Evolutionary conservation across 1,140 invertebrate species (phyloP).

Genomic region (Augochlora pura): DNA sequence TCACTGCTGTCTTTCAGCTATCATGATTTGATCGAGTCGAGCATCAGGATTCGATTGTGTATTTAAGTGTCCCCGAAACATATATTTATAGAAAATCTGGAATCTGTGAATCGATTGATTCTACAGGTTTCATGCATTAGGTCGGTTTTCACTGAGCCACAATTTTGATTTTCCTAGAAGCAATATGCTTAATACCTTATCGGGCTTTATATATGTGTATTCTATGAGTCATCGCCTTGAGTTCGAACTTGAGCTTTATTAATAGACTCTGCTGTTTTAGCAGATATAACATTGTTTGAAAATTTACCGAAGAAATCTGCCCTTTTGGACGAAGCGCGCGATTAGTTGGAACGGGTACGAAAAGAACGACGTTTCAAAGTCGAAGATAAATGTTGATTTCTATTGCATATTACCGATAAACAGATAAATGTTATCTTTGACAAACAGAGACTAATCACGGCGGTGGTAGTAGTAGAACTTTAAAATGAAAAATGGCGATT

Average conservation of each 20-base stretch:
- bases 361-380: not conserved
- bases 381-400: not conserved
- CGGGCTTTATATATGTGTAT: not conserved
- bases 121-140: not conserved
- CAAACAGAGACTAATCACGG: constrained; percentile 2
- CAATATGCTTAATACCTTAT: constrained; percentile 20
- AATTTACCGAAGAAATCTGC: not conserved
- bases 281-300: not conserved
- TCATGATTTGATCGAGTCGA: not conserved
- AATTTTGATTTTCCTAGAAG: constrained; percentile 5
- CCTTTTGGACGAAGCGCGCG: not conserved
- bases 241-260: constrained; percentile 13
- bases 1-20: not conserved
- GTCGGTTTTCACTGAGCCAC: not conserved
- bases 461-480: no score
- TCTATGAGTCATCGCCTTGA: constrained; percentile 35
- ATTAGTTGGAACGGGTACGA: not conserved
- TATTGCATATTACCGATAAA: constrained; percentile 14
- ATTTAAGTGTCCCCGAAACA: not conserved
- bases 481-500: not conserved
- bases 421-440: constrained; percentile 22
- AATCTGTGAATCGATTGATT: not conserved
- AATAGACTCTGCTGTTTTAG: not conserved
- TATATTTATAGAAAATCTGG: not conserved
- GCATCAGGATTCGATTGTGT: no score